Conservation (phyloP, 1,140 invertebrate species). For the Telenomus remus region DNA sequence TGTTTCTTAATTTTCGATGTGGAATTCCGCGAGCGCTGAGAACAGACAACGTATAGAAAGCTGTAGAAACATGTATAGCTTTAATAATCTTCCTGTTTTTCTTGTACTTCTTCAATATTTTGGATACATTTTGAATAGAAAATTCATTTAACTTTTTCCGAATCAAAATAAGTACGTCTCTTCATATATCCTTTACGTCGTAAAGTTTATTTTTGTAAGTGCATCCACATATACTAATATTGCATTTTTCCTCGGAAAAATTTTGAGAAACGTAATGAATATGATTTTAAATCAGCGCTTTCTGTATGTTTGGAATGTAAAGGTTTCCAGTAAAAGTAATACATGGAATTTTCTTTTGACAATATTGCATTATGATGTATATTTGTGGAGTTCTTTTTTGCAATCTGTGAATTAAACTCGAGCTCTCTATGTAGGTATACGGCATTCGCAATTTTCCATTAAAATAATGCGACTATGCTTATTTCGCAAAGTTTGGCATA, state of each 20-base stretch:
- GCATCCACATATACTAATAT: too few species aligned
- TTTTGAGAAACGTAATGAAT: too few species aligned
- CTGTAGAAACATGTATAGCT: slow-evolving; percentile 42
- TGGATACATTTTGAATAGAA: slow-evolving; percentile 30
- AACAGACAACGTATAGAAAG: slow-evolving; percentile 23
- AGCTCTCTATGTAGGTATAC: background rate
- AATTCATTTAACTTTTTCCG: too few species aligned
- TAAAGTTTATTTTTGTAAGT: too few species aligned
- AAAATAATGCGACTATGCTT: slow-evolving; percentile 28
- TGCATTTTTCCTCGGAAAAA: too few species aligned
- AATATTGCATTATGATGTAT: too few species aligned
- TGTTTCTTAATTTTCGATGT: slow-evolving; percentile 53
- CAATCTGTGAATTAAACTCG: slow-evolving; percentile 21
- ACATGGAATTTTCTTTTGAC: too few species aligned
- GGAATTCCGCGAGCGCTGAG: slow-evolving; percentile 16
- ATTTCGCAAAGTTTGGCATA: slow-evolving; percentile 1
- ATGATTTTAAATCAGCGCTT: too few species aligned
- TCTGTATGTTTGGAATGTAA: too few species aligned
- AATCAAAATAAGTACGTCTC: too few species aligned
- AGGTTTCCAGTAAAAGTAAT: too few species aligned
- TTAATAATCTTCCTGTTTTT: slow-evolving; percentile 43
- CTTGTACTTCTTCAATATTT: slow-evolving; percentile 20
- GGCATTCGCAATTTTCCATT: slow-evolving; percentile 11
- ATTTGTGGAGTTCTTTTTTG: slow-evolving; percentile 8
- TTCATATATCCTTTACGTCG: too few species aligned